phyloP scores from a whole-genome alignment of 1,140 invertebrate genomes.

The Araneus ventricosus region DNA sequence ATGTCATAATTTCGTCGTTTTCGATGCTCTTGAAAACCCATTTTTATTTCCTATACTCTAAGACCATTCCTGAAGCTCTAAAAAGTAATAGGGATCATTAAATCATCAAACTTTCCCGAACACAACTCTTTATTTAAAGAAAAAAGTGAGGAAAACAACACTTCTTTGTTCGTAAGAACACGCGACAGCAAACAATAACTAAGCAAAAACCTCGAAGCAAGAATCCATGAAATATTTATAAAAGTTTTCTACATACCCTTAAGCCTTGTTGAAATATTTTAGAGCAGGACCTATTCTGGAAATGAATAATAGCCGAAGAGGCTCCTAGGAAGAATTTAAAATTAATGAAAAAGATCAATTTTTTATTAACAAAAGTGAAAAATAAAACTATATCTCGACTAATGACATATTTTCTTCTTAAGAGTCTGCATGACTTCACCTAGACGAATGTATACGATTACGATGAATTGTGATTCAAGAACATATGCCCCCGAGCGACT shows the following conservation, averaged over 20 bases:
- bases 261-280: constrained; percentile 1
- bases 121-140: not conserved
- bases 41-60: no score
- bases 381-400: constrained; percentile 32
- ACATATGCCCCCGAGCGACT: not conserved
- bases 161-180: not conserved
- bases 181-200: not conserved
- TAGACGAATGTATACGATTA: constrained; percentile 39
- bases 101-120: no score
- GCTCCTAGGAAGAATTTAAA: constrained; percentile 18
- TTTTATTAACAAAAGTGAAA: constrained; percentile 20
- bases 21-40: no score
- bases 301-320: not conserved
- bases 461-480: constrained; percentile 48
- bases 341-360: constrained; percentile 21
- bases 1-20: no score
- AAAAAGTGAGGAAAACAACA: not conserved
- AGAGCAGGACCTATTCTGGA: not conserved
- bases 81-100: no score
- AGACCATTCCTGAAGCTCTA: no score
- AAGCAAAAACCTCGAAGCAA: not conserved
- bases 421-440: not conserved
- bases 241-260: not conserved
- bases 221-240: constrained; percentile 31
- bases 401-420: constrained; percentile 16